A percentile compares a stretch with the other conserved stretches of the same genome.
phyloP scores from a whole-genome alignment of 2,113 vertebrate genomes.

The Cettia cetti region DNA sequence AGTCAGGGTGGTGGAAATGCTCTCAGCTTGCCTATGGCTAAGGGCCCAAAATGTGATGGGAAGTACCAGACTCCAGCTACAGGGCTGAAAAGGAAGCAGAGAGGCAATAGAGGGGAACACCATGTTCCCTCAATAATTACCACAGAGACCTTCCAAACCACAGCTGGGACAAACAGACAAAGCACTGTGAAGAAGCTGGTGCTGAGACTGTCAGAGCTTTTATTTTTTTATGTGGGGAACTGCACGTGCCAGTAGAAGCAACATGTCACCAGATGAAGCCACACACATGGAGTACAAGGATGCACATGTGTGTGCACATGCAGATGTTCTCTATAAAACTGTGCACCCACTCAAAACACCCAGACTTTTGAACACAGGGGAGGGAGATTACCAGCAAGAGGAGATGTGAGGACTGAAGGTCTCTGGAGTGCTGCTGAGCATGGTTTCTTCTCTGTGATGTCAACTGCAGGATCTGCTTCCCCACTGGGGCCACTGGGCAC shows the following conservation, averaged over 20 bases:
- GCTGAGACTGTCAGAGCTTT: not conserved
- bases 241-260: not conserved
- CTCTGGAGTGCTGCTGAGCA: not conserved
- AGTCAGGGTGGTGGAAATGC: not conserved
- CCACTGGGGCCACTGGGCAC: not conserved
- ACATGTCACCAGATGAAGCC: not conserved
- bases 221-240: not conserved
- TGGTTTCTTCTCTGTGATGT: not conserved
- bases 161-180: not conserved
- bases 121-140: not conserved
- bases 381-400: slow-evolving; percentile 52
- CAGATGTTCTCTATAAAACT: not conserved
- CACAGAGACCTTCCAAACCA: not conserved
- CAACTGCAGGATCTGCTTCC: not conserved
- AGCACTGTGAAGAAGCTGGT: not conserved
- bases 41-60: not conserved
- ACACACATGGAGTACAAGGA: not conserved
- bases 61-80: not conserved
- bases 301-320: not conserved
- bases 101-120: not conserved
- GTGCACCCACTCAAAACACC: not conserved
- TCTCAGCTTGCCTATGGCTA: not conserved
- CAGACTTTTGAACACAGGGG: not conserved
- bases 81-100: not conserved
- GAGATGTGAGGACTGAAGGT: not conserved